phyloP scores from a whole-genome alignment of 2,113 vertebrate species.

The Ranitomeya imitator region DNA sequence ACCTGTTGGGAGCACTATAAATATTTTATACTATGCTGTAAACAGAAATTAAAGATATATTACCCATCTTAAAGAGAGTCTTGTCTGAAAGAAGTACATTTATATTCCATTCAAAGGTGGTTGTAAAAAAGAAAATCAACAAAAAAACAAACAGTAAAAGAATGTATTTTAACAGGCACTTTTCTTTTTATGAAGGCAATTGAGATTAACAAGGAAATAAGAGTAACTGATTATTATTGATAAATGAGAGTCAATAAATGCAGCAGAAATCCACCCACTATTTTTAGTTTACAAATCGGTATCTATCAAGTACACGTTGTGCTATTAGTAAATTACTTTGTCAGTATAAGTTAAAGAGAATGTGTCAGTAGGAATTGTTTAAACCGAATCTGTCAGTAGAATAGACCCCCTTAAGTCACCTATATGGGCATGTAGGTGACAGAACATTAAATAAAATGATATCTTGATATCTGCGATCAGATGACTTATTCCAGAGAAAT shows the following conservation, averaged over 20 bases:
- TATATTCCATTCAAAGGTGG: background rate
- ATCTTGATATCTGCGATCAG: too few species aligned
- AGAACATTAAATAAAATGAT: too few species aligned
- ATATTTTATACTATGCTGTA: slow-evolving; percentile 28
- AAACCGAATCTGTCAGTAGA: too few species aligned
- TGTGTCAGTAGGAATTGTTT: too few species aligned
- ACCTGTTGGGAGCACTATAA: background rate
- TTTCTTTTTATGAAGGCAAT: background rate
- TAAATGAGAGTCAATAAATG: background rate
- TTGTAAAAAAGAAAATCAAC: background rate
- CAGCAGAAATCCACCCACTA: background rate
- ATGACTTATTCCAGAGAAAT: too few species aligned
- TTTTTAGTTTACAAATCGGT: background rate
- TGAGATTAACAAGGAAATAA: background rate
- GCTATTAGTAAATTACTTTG: background rate
- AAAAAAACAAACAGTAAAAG: background rate
- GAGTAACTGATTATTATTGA: background rate
- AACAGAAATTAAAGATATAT: background rate
- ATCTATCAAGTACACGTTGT: background rate
- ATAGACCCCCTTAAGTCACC: too few species aligned
- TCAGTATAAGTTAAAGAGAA: background rate
- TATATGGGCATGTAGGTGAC: too few species aligned
- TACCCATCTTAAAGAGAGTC: background rate
- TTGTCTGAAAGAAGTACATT: background rate
- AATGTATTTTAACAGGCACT: background rate